Evolutionary conservation across 2,113 vertebrate genomes (phyloP).

Genomic region (Phrynocephalus versicolor): DNA sequence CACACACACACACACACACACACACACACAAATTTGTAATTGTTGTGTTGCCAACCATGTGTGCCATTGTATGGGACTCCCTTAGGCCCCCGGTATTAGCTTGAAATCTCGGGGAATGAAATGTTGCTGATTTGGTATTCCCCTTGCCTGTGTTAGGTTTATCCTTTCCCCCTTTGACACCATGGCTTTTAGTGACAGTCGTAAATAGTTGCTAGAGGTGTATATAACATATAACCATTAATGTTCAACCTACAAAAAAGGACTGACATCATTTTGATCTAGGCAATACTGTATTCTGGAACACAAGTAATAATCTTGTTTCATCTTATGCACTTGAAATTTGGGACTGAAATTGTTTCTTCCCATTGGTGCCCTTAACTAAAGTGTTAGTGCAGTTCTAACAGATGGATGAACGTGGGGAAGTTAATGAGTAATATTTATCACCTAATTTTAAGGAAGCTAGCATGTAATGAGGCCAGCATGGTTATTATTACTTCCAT

Average conservation of each 20-base stretch:
- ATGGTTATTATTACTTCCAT: conserved; percentile 68
- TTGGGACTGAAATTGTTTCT: conserved; percentile 26
- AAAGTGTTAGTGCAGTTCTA: conserved; percentile 66
- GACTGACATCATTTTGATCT: background rate
- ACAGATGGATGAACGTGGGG: conserved; percentile 58
- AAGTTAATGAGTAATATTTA: conserved; percentile 74
- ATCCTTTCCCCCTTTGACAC: conserved; percentile 8
- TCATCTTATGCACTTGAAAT: background rate
- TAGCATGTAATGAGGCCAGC: conserved; percentile 63
- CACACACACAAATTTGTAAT: no score
- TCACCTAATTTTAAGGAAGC: conserved; percentile 66
- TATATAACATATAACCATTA: conserved; percentile 18
- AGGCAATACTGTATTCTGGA: background rate
- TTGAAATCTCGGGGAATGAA: no score
- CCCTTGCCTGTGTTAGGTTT: background rate
- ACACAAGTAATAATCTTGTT: background rate
- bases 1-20: no score
- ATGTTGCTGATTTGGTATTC: background rate
- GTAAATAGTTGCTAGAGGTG: background rate
- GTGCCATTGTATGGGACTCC: no score
- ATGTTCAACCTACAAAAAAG: background rate
- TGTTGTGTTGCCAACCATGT: no score
- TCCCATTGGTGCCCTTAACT: conserved; percentile 47
- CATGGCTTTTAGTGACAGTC: conserved; percentile 15
- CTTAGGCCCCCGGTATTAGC: no score